phyloP scores from a whole-genome alignment of 2,888 invertebrate genomes.

The Zelleria hepariella region DNA sequence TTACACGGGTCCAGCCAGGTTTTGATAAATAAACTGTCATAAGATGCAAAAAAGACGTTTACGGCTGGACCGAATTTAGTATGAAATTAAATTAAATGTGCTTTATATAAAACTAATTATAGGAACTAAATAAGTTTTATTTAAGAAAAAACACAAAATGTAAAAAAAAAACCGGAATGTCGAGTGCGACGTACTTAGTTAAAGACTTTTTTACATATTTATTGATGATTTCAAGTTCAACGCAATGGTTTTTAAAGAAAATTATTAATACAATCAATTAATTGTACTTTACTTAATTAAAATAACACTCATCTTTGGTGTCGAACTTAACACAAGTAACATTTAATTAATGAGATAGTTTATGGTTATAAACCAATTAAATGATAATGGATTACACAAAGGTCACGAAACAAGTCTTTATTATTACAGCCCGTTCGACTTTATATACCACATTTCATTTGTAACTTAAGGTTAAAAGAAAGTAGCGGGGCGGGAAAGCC shows the following conservation, averaged over 20 bases:
- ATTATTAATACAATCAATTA: slow-evolving; percentile 16
- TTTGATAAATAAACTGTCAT: not conserved
- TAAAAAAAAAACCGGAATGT: not conserved
- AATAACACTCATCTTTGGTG: slow-evolving; percentile 48
- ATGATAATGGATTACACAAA: not conserved
- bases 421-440: not conserved
- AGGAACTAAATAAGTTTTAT: not conserved
- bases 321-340: slow-evolving; percentile 26
- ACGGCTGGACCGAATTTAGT: not conserved
- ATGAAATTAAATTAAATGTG: not conserved
- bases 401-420: not conserved
- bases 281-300: slow-evolving; percentile 36
- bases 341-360: slow-evolving; percentile 1
- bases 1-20: not conserved
- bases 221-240: not conserved
- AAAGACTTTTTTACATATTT: not conserved
- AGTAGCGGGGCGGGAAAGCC: no score
- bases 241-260: slow-evolving; percentile 18
- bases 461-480: no score
- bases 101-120: not conserved
- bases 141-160: not conserved
- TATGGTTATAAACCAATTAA: not conserved
- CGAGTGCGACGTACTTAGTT: not conserved
- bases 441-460: not conserved
- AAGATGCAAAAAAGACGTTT: not conserved